Conservation (phyloP, 2,888 invertebrate genomes). For the Spisula subtruncata region DNA sequence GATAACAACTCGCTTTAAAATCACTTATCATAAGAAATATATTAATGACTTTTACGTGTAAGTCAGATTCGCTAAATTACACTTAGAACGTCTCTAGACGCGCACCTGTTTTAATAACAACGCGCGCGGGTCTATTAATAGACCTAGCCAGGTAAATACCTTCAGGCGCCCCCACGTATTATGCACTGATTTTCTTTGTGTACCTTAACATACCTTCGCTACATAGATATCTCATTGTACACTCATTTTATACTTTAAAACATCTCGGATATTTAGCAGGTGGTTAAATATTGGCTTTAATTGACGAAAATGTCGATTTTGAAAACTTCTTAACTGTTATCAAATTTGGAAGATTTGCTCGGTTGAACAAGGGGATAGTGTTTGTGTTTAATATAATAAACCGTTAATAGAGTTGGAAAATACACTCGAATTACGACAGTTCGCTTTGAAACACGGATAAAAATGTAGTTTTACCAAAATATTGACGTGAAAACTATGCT, state of each 20-base stretch:
- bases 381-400: neutral
- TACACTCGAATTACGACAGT: neutral
- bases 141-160: conserved; percentile 60
- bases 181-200: conserved; percentile 67
- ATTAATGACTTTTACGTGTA: neutral
- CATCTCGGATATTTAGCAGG: conserved; percentile 50
- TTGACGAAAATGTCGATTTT: conserved; percentile 26
- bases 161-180: conserved; percentile 51
- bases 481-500: neutral
- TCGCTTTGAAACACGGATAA: conserved; percentile 6
- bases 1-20: neutral
- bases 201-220: conserved; percentile 64
- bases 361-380: conserved; percentile 2
- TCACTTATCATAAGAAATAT: conserved; percentile 5
- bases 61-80: neutral
- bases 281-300: conserved; percentile 45
- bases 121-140: conserved; percentile 60
- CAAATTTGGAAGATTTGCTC: conserved; percentile 32
- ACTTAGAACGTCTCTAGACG: neutral
- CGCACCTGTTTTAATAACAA: conserved; percentile 43
- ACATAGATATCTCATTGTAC: conserved; percentile 48
- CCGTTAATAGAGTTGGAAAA: neutral
- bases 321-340: conserved; percentile 11
- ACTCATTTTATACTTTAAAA: conserved; percentile 44
- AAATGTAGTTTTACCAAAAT: neutral